A percentile compares a stretch with the other conserved stretches of the same genome.
Evolutionary conservation across 2,113 vertebrate species (phyloP).

Genomic region (Potamarius usumacintae): DNA sequence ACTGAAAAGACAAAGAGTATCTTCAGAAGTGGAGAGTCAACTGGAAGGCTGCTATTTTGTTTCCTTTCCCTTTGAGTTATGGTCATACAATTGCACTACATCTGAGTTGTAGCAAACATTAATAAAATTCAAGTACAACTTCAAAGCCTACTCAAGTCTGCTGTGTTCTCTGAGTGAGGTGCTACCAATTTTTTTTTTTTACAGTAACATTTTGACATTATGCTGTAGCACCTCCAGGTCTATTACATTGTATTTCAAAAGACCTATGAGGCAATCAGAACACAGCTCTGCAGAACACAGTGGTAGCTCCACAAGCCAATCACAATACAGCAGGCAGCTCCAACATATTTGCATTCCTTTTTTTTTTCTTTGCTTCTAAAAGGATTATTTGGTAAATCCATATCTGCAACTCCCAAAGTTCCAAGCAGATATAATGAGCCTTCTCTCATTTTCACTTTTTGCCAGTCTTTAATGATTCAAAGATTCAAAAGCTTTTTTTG

Average conservation of each 20-base stretch:
- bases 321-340: not conserved
- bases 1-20: not conserved
- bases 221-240: not conserved
- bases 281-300: not conserved
- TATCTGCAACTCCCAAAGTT: not conserved
- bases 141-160: not conserved
- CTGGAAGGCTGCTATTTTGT: not conserved
- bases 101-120: not conserved
- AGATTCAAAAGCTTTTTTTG: no score
- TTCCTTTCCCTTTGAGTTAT: not conserved
- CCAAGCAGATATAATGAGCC: not conserved
- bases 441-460: not conserved
- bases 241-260: not conserved
- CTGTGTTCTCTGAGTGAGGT: not conserved
- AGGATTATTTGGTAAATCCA: not conserved
- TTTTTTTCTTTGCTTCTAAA: not conserved
- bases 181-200: not conserved
- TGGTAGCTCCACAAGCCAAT: not conserved
- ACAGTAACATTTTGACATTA: not conserved
- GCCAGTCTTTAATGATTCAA: not conserved
- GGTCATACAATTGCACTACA: not conserved
- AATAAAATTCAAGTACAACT: not conserved
- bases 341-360: not conserved
- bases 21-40: not conserved
- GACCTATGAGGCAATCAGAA: not conserved